Base-by-base conservation (phyloP, 2,797 vertebrate genomes). In the Serranus cabrilla region DNA sequence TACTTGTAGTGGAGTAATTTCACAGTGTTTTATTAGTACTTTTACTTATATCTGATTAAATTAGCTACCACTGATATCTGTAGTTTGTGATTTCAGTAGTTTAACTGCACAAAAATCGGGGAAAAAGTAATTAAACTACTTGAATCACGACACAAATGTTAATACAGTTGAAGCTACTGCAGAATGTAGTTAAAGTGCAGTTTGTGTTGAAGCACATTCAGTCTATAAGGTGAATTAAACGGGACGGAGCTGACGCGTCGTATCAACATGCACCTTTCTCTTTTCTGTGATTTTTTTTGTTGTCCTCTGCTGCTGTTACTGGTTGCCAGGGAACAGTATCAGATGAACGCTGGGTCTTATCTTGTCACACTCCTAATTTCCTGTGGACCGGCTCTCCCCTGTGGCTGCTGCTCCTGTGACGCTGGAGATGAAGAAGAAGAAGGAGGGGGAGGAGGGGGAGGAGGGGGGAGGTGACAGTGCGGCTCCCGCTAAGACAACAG, bases 361-460 rank as follows among this genome's bases (percentile, higher is more conserved):
- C 92, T 91, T 87, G 92, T 94, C 93, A 91, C 90, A 87, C 76
- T 92, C 82, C 91, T 94, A 94, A 95, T 95, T 95, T 96, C 95
- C 94, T 94, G 94, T 86, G 69, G 91, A 79, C 83, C 43, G 8
- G 47, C 84, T 88, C 82, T 78, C 85, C 87, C 91, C 74, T 79
- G 90, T 91, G 87, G 89, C 91, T 90, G 90, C 91, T 82, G 92
- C 72, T 89, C 84, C 87, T 63, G 81, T 84, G 90, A 87, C 78
- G 78, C 88, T 89, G 83, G 80, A 87, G 85, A 90, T 82, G 83
- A 83, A 77, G 82, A 64, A 59, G 82, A 71, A 23, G 69, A 42
- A n/a, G 60, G 34, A 20, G 54, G 47, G 2, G 57, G 51, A 1
- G 21, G 52, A 5, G 40, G 47, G 7, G 42, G 45, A 10, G 42